phyloP scores from a whole-genome alignment of 2,888 invertebrate species.

The Listrodromus nycthemerus region DNA sequence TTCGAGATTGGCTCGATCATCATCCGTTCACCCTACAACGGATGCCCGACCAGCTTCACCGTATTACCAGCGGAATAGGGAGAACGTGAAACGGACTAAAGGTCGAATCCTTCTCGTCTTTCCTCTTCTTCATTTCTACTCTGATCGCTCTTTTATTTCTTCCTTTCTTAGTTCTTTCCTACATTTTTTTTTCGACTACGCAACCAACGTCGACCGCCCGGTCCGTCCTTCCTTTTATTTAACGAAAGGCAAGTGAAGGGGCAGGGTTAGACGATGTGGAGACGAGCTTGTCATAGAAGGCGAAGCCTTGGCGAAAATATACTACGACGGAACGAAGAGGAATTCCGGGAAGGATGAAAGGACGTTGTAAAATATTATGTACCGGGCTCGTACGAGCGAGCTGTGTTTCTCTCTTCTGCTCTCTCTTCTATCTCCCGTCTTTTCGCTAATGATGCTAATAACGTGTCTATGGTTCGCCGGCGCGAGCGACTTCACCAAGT shows the following conservation, averaged over 20 bases:
- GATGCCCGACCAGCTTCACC: slow-evolving; percentile 35
- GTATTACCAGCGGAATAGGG: slow-evolving; percentile 40
- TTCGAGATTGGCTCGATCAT: too few relatives aligned
- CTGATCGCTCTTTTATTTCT: slow-evolving; percentile 9
- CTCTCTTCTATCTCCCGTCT: too few relatives aligned
- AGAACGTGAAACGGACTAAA: slow-evolving; percentile 56
- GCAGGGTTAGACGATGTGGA: neutral
- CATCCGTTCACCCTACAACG: too few relatives aligned
- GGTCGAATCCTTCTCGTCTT: slow-evolving; percentile 56
- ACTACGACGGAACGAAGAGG: neutral
- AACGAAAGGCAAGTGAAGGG: slow-evolving; percentile 23
- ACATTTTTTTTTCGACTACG: neutral
- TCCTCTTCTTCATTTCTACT: neutral
- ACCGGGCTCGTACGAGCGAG: slow-evolving; percentile 24
- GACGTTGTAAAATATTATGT: slow-evolving; percentile 45
- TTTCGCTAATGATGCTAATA: slow-evolving; percentile 55
- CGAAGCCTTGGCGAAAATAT: slow-evolving; percentile 15
- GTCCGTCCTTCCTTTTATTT: slow-evolving; percentile 25
- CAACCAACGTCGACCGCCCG: slow-evolving; percentile 4
- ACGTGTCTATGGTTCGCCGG: slow-evolving; percentile 25
- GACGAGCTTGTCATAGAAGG: slow-evolving; percentile 4
- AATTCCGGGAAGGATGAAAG: slow-evolving; percentile 47
- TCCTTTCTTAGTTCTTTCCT: neutral
- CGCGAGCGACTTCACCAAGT: slow-evolving; percentile 19
- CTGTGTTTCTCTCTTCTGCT: slow-evolving; percentile 15